Conservation (phyloP, 2,888 invertebrate genomes). For the Phyllotreta cruciferae region DNA sequence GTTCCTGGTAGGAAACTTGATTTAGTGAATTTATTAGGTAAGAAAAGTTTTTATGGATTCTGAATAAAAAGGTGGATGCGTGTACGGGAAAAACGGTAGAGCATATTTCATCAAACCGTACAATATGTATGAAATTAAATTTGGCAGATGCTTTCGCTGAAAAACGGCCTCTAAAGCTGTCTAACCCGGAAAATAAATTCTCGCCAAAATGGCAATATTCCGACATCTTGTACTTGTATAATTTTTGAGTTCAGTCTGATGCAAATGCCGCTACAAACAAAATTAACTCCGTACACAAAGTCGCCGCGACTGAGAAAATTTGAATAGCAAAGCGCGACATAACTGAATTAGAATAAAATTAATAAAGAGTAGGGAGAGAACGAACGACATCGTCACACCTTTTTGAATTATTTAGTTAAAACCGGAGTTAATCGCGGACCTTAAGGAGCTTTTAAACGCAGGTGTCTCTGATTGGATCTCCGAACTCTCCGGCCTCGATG, state of each 20-base stretch:
- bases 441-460: conserved; percentile 47
- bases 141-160: conserved; percentile 25
- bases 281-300: conserved; percentile 38
- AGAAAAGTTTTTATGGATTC: too few species aligned
- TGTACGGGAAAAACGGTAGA: not conserved
- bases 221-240: conserved; percentile 39
- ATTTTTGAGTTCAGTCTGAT: conserved; percentile 37
- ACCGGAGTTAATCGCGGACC: conserved; percentile 41
- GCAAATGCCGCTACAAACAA: conserved; percentile 37
- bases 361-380: conserved; percentile 43
- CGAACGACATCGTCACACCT: conserved; percentile 40
- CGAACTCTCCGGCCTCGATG: conserved; percentile 44
- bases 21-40: too few species aligned
- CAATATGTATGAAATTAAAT: conserved; percentile 26
- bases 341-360: conserved; percentile 49
- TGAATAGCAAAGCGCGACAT: conserved; percentile 38
- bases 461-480: conserved; percentile 51
- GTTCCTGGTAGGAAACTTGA: too few species aligned
- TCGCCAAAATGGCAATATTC: conserved; percentile 32
- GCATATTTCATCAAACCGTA: conserved; percentile 9
- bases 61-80: too few species aligned
- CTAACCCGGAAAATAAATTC: conserved; percentile 30
- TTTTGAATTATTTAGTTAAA: conserved; percentile 43
- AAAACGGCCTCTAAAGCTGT: conserved; percentile 27
- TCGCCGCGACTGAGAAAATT: conserved; percentile 32